Evolutionary conservation across 35 echinoderm and acorn worm genomes (phyloP).

Genomic region (Ptychodera flava): DNA sequence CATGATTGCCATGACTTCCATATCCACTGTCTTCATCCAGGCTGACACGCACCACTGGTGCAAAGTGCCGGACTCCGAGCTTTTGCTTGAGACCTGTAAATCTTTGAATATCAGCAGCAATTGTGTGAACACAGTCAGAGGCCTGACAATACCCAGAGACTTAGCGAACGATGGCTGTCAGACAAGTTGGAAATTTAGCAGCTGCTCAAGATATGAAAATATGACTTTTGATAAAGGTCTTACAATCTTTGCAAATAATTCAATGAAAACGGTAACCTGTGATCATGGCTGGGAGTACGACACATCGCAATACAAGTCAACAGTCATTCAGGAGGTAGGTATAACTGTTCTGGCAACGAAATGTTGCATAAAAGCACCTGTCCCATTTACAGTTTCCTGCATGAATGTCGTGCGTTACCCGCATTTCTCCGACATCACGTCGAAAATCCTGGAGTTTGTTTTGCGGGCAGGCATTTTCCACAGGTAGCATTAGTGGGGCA

Average conservation of each 20-base stretch:
- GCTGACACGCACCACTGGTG: not conserved
- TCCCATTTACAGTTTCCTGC: too few relatives aligned
- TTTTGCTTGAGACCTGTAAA: not conserved
- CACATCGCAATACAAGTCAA: not conserved
- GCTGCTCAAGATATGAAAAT: not conserved
- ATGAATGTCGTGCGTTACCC: too few relatives aligned
- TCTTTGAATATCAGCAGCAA: not conserved
- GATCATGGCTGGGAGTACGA: not conserved
- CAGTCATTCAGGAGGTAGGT: not conserved
- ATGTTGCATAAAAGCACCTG: too few relatives aligned
- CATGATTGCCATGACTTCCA: not conserved
- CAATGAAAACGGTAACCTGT: not conserved
- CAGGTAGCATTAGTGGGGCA: too few relatives aligned
- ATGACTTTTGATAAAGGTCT: not conserved
- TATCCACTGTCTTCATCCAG: not conserved
- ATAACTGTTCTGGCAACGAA: too few relatives aligned
- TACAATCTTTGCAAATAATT: not conserved
- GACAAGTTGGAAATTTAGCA: not conserved
- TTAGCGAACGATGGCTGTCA: not conserved
- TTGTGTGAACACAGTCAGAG: not conserved
- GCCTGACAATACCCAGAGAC: not conserved
- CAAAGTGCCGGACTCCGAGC: not conserved
- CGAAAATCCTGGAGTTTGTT: too few relatives aligned
- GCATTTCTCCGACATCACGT: too few relatives aligned
- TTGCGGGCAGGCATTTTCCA: too few relatives aligned